Percentiles rank a stretch among this genome's conserved stretches.
Conservation (phyloP, 2,797 vertebrate genomes). For the Clarias laeviceps region DNA sequence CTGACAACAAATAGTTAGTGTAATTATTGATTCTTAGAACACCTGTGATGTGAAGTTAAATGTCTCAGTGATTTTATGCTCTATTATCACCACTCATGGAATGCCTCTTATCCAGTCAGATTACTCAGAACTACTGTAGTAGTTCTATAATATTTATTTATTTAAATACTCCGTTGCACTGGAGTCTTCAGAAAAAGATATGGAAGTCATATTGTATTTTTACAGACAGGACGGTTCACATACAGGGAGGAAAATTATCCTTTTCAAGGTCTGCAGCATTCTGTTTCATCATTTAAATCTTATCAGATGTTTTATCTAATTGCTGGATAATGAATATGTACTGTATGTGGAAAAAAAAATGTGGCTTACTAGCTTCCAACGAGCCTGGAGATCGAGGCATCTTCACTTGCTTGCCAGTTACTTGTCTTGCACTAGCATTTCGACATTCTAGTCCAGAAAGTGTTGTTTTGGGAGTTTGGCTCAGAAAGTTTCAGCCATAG, state of each 20-base stretch:
- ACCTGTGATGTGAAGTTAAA: too few relatives aligned
- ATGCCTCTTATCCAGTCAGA: too few relatives aligned
- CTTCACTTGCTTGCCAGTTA: background rate
- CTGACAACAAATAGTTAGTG: too few relatives aligned
- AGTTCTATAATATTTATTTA: too few relatives aligned
- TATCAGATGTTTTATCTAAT: background rate
- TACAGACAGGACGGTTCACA: background rate
- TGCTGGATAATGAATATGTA: background rate
- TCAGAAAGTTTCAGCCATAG: background rate
- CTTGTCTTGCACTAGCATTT: background rate
- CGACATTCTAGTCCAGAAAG: background rate
- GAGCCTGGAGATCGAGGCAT: background rate
- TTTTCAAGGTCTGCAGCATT: too few relatives aligned
- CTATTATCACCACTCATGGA: too few relatives aligned
- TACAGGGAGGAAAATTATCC: background rate
- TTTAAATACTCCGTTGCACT: background rate
- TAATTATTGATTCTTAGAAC: too few relatives aligned
- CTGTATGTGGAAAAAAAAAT: background rate
- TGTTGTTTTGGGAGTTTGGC: background rate
- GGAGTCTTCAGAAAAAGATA: background rate
- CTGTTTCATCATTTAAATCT: too few relatives aligned
- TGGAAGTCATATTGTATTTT: too few relatives aligned
- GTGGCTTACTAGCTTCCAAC: background rate
- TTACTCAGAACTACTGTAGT: too few relatives aligned
- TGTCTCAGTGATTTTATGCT: too few relatives aligned